Percentiles rank a stretch among this genome's conserved stretches.
Conservation (phyloP, 1,140 invertebrate genomes). For the Drosophila watanabei region DNA sequence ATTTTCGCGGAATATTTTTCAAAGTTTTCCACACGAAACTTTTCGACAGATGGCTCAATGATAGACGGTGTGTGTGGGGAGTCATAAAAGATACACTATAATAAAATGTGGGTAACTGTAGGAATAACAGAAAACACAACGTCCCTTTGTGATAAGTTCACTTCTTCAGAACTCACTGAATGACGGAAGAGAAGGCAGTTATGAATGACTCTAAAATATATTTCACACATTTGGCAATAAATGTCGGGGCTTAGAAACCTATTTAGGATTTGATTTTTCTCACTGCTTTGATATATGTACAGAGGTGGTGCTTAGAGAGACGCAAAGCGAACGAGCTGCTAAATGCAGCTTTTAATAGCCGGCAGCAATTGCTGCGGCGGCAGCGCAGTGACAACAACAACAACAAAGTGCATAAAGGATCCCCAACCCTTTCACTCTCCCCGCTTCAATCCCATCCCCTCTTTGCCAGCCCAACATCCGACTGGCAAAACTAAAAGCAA, state of each 20-base stretch:
- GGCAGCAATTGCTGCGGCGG: slow-evolving; percentile 32
- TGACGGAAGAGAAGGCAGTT: too few relatives aligned
- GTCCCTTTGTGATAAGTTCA: too few relatives aligned
- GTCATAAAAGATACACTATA: not conserved
- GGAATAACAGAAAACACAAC: too few relatives aligned
- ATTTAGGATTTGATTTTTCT: not conserved
- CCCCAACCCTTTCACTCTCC: not conserved
- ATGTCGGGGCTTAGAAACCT: not conserved
- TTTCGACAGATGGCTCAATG: slow-evolving; percentile 11
- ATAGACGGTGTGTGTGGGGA: not conserved
- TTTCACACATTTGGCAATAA: too few relatives aligned
- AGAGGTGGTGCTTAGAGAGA: slow-evolving; percentile 5
- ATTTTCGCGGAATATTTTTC: slow-evolving; percentile 37
- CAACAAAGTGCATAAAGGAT: slow-evolving; percentile 45
- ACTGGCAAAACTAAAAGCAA: slow-evolving; percentile 76
- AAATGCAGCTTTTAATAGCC: slow-evolving; percentile 66
- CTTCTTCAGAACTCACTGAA: too few relatives aligned
- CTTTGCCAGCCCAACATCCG: slow-evolving; percentile 1
- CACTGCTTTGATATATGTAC: slow-evolving; percentile 1
- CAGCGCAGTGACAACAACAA: slow-evolving; percentile 16
- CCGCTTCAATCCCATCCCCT: not conserved
- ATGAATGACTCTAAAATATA: too few relatives aligned
- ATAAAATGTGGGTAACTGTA: too few relatives aligned
- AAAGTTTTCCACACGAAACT: slow-evolving; percentile 17
- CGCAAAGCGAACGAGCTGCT: slow-evolving; percentile 28